Evolutionary conservation across 2,113 vertebrate species (phyloP).

Genomic region (Ancistrus triradiatus): DNA sequence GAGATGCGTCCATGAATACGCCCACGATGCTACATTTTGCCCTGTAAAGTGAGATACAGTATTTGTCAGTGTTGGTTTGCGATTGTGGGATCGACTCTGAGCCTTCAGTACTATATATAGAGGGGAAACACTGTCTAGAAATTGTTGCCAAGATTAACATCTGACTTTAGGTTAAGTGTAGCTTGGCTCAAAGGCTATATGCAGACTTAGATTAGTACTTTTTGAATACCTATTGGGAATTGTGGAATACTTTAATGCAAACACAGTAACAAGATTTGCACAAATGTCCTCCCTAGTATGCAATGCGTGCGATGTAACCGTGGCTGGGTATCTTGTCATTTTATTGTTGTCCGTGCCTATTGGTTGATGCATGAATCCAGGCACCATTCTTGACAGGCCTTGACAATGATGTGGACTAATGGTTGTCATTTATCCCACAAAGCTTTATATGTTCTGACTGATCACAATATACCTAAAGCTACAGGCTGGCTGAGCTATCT

Average conservation of each 20-base stretch:
- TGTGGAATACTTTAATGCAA: conserved; percentile 67
- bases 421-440: conserved; percentile 58
- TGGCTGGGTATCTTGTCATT: conserved; percentile 69
- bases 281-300: conserved; percentile 66
- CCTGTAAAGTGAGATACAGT: conserved; percentile 32
- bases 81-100: no score
- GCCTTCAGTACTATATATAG: neutral
- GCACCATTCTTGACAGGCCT: conserved; percentile 61
- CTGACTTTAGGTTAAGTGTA: no score
- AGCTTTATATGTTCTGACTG: conserved; percentile 59
- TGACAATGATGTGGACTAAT: conserved; percentile 69
- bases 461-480: conserved; percentile 51
- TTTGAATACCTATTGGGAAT: conserved; percentile 20
- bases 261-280: conserved; percentile 56
- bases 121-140: conserved; percentile 5
- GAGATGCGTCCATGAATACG: conserved; percentile 18
- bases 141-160: no score
- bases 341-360: conserved; percentile 74
- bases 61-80: no score
- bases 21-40: neutral
- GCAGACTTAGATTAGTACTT: conserved; percentile 22
- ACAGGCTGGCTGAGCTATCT: conserved; percentile 49
- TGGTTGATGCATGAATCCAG: conserved; percentile 62
- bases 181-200: no score
- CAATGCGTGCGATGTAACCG: conserved; percentile 69